Evolutionary conservation across 2,797 vertebrate genomes (phyloP).

Genomic region (Cygnus olor): DNA sequence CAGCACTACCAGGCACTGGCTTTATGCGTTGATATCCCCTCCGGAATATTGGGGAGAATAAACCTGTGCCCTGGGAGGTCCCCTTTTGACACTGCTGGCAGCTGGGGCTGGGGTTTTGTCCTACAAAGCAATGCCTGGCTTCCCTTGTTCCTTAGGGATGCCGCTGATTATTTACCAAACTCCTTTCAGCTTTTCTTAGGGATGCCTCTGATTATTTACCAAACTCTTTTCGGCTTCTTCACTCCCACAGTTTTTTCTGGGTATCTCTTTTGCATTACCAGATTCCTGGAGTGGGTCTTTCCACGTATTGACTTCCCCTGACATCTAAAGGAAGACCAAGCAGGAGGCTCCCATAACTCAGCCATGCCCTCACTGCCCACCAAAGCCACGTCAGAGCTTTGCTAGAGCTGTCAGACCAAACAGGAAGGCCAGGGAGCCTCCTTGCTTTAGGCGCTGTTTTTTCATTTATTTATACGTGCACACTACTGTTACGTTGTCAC

Average conservation of each 20-base stretch:
- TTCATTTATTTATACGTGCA: not conserved
- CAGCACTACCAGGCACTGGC: not conserved
- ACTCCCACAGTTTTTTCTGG: not conserved
- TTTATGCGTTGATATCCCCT: not conserved
- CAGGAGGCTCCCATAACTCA: not conserved
- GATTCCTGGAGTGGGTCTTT: not conserved
- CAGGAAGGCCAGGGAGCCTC: not conserved
- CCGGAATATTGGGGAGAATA: not conserved
- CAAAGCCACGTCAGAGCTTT: not conserved
- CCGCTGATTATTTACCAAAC: not conserved
- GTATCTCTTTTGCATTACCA: not conserved
- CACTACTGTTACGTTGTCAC: not conserved
- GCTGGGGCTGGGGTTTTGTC: not conserved
- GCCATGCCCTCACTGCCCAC: not conserved
- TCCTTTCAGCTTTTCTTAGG: not conserved
- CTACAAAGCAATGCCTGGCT: not conserved
- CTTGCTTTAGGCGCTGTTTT: not conserved
- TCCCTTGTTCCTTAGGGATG: not conserved
- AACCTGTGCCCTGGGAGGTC: not conserved
- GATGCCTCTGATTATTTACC: not conserved
- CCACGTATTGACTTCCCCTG: not conserved
- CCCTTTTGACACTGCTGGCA: not conserved
- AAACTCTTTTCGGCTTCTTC: not conserved
- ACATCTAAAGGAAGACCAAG: slow-evolving; percentile 3
- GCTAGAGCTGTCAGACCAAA: not conserved